Base-by-base conservation (phyloP, 2,888 invertebrate genomes). In the Anorthoa munda region DNA sequence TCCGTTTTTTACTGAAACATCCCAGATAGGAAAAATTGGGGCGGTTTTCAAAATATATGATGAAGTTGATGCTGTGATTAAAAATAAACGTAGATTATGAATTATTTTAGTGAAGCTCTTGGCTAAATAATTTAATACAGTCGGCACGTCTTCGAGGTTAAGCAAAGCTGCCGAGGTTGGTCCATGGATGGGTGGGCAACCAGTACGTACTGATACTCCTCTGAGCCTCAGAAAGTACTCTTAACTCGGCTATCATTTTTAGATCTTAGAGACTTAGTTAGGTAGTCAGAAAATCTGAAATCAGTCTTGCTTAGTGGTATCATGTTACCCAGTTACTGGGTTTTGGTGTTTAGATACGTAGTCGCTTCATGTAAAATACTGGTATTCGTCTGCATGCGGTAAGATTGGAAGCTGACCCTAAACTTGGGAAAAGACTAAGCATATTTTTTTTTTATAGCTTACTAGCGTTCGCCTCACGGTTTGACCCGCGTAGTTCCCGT, bases 1-100 rank as follows among this genome's bases (percentile, higher is more conserved):
- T 79, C 66, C 56, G 61, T 53, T 21, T 73, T 59, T 66, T n/a
- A 48, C 50, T 56, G 46, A 53, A 73, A 66, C 56, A 80, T 80
- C 55, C 11, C 31, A 1, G 56, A 80, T 63, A 26, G 9, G n/a
- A 66, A 66, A 59, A 66, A 56, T 9, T 0, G 13, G 13, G 23
- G 23, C 21, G 2, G 4, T 31, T 65, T 60, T 51, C 2, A 7
- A 63, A 64, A 23, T 18, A 3, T 4, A 9, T 17, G 21, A 39
- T 60, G 31, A 45, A 53, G 53, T 64, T 45, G 23, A 45, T 60
- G 13, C 4, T 7, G 31, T 55, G 59, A 50, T 64, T 80, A 18
- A 55, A 66, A 79, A 53, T 31, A 46, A 61, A 55, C 4, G 15
- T 11, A 13, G 18, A 13, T 63, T n/a, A 64, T n/a, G n/a, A n/a